Evolutionary conservation across 1,140 invertebrate genomes (phyloP).

Genomic region (Batillaria attramentaria): DNA sequence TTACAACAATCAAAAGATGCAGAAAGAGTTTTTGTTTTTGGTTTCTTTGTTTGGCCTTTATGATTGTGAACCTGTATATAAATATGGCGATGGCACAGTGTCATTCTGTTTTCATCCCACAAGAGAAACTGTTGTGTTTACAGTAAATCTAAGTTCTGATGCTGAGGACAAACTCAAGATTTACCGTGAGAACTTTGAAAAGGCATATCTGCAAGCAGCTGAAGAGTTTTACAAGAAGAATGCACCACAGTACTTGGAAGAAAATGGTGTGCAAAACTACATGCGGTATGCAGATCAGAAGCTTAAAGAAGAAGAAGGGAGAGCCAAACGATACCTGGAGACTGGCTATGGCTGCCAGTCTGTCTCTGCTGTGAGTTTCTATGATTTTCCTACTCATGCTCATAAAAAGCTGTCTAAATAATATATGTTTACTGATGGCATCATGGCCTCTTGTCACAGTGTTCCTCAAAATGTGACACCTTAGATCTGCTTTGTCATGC

Average conservation of each 20-base stretch:
- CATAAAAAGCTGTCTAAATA: too few relatives aligned
- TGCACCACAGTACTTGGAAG: conserved; percentile 89
- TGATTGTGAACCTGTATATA: too few relatives aligned
- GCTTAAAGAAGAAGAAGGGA: conserved; percentile 93
- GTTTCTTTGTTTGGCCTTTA: too few relatives aligned
- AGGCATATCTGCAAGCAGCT: conserved; percentile 93
- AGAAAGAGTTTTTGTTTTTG: too few relatives aligned
- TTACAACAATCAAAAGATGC: too few relatives aligned
- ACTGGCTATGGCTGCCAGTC: conserved; percentile 84
- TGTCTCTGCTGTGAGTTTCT: conserved; percentile 76
- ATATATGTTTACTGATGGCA: too few relatives aligned
- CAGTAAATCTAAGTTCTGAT: conserved; percentile 97
- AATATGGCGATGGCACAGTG: too few relatives aligned
- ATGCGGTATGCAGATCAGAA: conserved; percentile 98
- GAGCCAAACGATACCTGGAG: conserved; percentile 95
- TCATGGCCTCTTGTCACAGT: too few relatives aligned
- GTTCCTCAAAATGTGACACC: too few relatives aligned
- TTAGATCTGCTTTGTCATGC: too few relatives aligned
- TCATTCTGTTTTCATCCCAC: background rate
- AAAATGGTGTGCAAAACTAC: conserved; percentile 96
- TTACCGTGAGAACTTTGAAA: conserved; percentile 97
- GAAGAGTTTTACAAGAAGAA: conserved; percentile 94
- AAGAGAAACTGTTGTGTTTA: conserved; percentile 58
- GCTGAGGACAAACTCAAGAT: conserved; percentile 93
- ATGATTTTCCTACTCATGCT: too few relatives aligned